These are phyloP conservation scores for Tetramorium alpestre DNA, from an alignment of 1,140 invertebrate genomes.

Conservation along the genomic window DNA sequence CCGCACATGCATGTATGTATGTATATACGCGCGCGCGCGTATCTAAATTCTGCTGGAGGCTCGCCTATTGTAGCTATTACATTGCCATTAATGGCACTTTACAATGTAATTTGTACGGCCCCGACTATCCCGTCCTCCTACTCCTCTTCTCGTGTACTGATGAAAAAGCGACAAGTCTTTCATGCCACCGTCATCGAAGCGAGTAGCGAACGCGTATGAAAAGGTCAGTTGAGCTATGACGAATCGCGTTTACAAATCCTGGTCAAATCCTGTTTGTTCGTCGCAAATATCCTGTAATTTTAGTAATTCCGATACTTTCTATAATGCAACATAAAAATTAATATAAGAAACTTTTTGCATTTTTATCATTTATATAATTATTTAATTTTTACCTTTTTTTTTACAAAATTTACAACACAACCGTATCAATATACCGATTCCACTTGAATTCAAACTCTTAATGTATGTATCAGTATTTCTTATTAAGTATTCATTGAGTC, in stretches of 20 bases:
- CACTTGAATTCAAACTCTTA: background rate
- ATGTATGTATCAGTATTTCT: background rate
- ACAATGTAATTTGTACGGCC: conserved; percentile 74
- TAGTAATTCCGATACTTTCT: background rate
- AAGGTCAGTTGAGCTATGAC: conserved; percentile 18
- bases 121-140: conserved; percentile 42
- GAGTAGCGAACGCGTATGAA: conserved; percentile 16
- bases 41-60: conserved; percentile 47
- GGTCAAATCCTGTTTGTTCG: background rate
- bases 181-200: background rate
- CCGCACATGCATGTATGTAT: background rate
- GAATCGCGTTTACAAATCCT: conserved; percentile 17
- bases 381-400: background rate
- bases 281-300: background rate
- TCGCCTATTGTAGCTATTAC: conserved; percentile 75
- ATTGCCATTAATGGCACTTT: conserved; percentile 79
- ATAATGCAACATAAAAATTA: background rate
- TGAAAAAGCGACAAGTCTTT: conserved; percentile 46
- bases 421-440: background rate
- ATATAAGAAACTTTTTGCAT: background rate
- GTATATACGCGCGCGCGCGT: conserved; percentile 21
- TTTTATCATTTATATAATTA: conserved; percentile 4
- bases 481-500: background rate
- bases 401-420: background rate
- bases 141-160: background rate